Evolutionary conservation across 1,140 invertebrate species (phyloP).

Genomic region (Portunus trituberculatus): DNA sequence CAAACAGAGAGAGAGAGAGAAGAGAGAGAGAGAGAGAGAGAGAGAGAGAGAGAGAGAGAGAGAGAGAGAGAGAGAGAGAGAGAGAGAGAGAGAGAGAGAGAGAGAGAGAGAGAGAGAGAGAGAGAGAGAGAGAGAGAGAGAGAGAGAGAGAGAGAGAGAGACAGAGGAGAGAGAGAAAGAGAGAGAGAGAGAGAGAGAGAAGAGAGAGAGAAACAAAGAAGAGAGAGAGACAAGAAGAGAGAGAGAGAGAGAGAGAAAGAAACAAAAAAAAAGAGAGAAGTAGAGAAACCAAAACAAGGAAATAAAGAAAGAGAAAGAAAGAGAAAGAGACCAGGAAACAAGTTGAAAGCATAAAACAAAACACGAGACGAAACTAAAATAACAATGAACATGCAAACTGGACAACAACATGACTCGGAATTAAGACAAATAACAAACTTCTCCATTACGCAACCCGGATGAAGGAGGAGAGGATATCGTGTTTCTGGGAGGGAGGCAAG

Average conservation of each 20-base stretch:
- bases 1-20: too few relatives aligned
- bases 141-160: neutral
- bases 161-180: neutral
- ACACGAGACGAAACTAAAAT: neutral
- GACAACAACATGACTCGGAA: neutral
- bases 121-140: neutral
- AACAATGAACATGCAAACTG: neutral
- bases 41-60: too few relatives aligned
- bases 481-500: neutral
- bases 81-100: neutral
- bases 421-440: conserved; percentile 14
- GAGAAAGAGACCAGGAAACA: neutral
- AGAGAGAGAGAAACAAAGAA: neutral
- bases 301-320: neutral
- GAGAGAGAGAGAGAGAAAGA: too few relatives aligned
- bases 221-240: too few relatives aligned
- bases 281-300: too few relatives aligned
- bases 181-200: neutral
- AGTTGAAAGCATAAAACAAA: neutral
- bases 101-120: neutral
- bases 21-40: too few relatives aligned
- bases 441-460: neutral
- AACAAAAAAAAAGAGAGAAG: too few relatives aligned
- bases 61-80: too few relatives aligned
- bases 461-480: neutral